These are phyloP conservation scores for Cebus imitator DNA, from an alignment of 2,113 vertebrate genomes.

Conservation along the genomic window DNA sequence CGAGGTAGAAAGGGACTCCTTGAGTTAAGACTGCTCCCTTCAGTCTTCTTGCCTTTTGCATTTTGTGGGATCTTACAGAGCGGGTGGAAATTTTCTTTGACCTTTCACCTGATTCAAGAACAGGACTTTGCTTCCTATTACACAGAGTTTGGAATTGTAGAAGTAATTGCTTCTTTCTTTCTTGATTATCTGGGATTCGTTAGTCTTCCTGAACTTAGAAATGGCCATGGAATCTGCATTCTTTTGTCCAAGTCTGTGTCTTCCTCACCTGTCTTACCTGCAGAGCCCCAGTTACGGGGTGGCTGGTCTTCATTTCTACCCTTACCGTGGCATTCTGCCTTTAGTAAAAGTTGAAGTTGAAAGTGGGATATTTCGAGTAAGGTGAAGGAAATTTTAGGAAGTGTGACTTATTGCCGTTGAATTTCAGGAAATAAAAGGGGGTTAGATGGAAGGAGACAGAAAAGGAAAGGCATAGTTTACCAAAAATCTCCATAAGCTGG, in stretches of 20 bases:
- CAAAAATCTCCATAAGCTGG: background rate
- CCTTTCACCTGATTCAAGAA: conserved; percentile 15
- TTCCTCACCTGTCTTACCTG: background rate
- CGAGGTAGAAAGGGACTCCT: background rate
- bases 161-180: conserved; percentile 20
- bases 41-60: background rate
- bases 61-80: background rate
- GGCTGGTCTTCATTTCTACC: background rate
- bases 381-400: conserved; percentile 2
- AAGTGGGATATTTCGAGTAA: background rate
- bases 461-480: background rate
- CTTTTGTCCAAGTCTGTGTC: background rate
- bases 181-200: background rate
- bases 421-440: conserved; percentile 35
- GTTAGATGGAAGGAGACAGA: background rate
- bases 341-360: conserved; percentile 33
- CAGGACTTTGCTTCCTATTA: background rate
- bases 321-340: background rate
- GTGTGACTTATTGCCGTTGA: background rate
- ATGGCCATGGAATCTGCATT: background rate
- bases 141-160: conserved; percentile 23
- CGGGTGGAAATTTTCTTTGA: background rate
- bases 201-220: conserved; percentile 40
- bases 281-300: background rate
- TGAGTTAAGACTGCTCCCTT: background rate